These are phyloP conservation scores for Patiria miniata DNA, from an alignment of 35 echinoderm and acorn worm genomes.

Conservation along the genomic window DNA sequence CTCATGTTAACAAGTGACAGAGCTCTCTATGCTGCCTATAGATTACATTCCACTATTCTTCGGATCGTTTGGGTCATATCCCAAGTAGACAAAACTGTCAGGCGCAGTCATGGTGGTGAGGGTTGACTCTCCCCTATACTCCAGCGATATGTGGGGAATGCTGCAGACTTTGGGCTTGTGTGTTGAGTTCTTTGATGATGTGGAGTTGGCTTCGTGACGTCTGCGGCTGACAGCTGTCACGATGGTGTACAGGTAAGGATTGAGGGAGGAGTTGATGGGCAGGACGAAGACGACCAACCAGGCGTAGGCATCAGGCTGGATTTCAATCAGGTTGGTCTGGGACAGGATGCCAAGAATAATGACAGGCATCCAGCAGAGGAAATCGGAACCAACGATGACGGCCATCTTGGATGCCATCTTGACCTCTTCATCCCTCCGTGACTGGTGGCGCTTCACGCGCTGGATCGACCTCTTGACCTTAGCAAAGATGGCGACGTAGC, in stretches of 20 bases:
- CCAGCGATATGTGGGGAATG: not conserved
- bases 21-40: too few relatives aligned
- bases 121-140: too few relatives aligned
- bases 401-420: constrained; percentile 90
- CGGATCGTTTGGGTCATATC: too few relatives aligned
- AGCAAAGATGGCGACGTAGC: constrained; percentile 75
- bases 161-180: not conserved
- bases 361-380: constrained; percentile 88
- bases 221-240: constrained; percentile 1
- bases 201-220: not conserved
- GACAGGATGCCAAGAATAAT: constrained; percentile 82
- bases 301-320: constrained; percentile 61
- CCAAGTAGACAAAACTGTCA: too few relatives aligned
- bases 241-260: constrained; percentile 79
- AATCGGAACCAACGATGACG: constrained; percentile 75
- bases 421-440: constrained; percentile 50
- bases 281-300: constrained; percentile 87
- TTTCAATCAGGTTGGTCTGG: constrained; percentile 37
- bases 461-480: constrained; percentile 52
- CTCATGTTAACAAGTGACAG: too few relatives aligned
- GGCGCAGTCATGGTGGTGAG: too few relatives aligned
- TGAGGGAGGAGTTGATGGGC: constrained; percentile 85
- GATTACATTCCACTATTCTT: too few relatives aligned
- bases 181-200: not conserved
- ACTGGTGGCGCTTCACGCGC: constrained; percentile 13